These are phyloP conservation scores for Lampropteryx suffumata DNA, from an alignment of 2,888 invertebrate species.

Conservation along the genomic window DNA sequence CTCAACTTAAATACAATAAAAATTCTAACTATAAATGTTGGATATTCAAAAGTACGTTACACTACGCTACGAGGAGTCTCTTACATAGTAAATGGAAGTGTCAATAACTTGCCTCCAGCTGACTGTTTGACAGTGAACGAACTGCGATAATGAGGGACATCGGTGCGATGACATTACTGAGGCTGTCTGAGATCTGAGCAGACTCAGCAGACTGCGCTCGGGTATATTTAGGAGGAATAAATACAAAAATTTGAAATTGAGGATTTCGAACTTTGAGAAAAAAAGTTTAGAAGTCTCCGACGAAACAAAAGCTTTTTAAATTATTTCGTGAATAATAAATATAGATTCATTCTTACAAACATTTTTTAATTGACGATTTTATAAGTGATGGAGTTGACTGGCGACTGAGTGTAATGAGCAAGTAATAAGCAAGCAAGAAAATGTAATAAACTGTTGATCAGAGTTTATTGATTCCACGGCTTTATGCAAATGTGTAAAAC, in stretches of 20 bases:
- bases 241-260: constrained; percentile 1
- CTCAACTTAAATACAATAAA: too few relatives aligned
- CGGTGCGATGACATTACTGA: constrained; percentile 29
- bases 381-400: too few relatives aligned
- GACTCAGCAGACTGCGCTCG: constrained; percentile 17
- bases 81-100: constrained; percentile 15
- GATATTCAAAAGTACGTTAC: neutral
- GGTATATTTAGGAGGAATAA: constrained; percentile 8
- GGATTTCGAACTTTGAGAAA: too few relatives aligned
- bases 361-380: too few relatives aligned
- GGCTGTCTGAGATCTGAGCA: constrained; percentile 22
- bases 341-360: too few relatives aligned
- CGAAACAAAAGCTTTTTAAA: too few relatives aligned
- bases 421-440: too few relatives aligned
- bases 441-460: neutral
- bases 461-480: neutral
- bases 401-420: too few relatives aligned
- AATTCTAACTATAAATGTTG: too few relatives aligned
- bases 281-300: too few relatives aligned
- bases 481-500: constrained; percentile 5
- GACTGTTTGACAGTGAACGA: constrained; percentile 37
- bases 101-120: constrained; percentile 33
- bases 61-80: constrained; percentile 4
- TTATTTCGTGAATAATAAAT: too few relatives aligned
- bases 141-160: constrained; percentile 36